These are phyloP conservation scores for Eleginops maclovinus DNA, from an alignment of 2,113 vertebrate genomes.

Conservation along the genomic window DNA sequence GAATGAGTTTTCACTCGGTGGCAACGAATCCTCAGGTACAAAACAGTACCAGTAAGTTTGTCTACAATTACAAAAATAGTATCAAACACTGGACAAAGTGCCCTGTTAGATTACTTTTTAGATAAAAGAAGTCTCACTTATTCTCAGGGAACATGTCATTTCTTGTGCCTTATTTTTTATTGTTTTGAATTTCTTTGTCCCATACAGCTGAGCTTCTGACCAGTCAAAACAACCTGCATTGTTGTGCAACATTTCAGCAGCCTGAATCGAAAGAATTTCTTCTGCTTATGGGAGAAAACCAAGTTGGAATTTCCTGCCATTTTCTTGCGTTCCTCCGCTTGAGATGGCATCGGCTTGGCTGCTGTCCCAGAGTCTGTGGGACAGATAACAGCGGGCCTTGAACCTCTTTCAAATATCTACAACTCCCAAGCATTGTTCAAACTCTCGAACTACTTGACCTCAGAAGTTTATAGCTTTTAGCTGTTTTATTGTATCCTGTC, in stretches of 20 bases:
- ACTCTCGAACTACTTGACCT: slow-evolving; percentile 52
- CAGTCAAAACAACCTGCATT: slow-evolving; percentile 20
- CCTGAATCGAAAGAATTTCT: slow-evolving; percentile 59
- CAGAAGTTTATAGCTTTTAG: background rate
- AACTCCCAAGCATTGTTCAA: slow-evolving; percentile 43
- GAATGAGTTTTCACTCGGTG: slow-evolving; percentile 39
- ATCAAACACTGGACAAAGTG: background rate
- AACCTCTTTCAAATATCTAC: slow-evolving; percentile 52
- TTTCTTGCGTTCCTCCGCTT: slow-evolving; percentile 71
- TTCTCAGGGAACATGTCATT: background rate
- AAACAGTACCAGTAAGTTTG: background rate
- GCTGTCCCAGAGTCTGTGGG: slow-evolving; percentile 64
- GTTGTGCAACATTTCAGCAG: slow-evolving; percentile 54
- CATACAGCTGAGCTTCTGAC: background rate
- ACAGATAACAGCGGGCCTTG: slow-evolving; percentile 65
- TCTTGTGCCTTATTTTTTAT: no score
- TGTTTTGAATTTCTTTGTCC: background rate
- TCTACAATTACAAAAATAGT: background rate
- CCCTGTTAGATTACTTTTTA: background rate
- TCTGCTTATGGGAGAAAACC: slow-evolving; percentile 57
- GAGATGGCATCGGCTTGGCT: slow-evolving; percentile 75
- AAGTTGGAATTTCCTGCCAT: slow-evolving; percentile 82
- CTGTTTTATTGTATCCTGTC: background rate
- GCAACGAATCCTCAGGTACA: slow-evolving; percentile 3
- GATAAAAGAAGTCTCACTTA: background rate